A percentile compares a stretch with the other conserved stretches of the same genome.
phyloP scores from a whole-genome alignment of 2,113 vertebrate genomes.

The Murina feae region DNA sequence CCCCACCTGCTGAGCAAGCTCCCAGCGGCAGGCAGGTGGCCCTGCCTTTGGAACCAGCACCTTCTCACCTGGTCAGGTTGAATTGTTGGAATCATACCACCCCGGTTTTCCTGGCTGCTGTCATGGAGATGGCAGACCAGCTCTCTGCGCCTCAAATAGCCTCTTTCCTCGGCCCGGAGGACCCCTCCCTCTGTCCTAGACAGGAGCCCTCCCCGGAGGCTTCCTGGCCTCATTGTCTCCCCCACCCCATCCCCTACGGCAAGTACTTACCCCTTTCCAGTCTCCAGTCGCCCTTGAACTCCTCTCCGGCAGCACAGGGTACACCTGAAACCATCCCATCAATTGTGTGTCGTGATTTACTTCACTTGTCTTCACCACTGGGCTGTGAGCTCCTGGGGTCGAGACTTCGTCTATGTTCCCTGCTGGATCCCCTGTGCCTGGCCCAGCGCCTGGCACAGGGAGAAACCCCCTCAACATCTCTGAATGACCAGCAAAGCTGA shows the following conservation, averaged over 20 bases:
- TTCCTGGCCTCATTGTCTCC: background rate
- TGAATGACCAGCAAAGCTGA: background rate
- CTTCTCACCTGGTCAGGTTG: background rate
- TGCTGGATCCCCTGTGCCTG: background rate
- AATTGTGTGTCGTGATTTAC: fast-evolving
- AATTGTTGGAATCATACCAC: background rate
- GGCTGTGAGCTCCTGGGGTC: background rate
- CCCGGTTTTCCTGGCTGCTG: background rate
- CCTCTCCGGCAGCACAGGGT: background rate
- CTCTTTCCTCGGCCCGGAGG: background rate
- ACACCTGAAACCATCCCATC: background rate
- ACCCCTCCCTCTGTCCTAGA: background rate
- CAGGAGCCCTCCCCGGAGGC: background rate
- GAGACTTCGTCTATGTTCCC: background rate
- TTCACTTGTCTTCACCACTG: background rate
- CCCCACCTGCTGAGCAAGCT: background rate
- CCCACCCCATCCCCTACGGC: background rate
- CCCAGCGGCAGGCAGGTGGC: background rate
- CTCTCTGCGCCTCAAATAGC: background rate
- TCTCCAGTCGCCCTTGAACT: fast-evolving
- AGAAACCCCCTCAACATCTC: background rate
- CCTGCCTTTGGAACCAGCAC: background rate
- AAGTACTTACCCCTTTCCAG: background rate
- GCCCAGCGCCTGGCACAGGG: background rate
- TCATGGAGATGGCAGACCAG: background rate